Evolutionary conservation across 2,797 vertebrate species (phyloP).

Genomic region (Acanthurus lineatus): DNA sequence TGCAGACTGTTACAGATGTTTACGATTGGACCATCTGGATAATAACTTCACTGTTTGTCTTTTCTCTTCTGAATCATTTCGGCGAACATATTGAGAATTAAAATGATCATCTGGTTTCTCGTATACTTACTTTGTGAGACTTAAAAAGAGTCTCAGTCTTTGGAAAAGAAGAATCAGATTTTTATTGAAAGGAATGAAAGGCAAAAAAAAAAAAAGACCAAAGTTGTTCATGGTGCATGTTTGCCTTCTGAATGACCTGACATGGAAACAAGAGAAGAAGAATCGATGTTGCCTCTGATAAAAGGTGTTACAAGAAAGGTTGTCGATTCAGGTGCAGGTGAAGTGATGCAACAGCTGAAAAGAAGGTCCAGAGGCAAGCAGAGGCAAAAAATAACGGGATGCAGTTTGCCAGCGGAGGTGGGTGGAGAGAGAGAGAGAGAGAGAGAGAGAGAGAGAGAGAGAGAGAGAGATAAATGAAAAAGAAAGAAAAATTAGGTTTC

Average conservation of each 20-base stretch:
- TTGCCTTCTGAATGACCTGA: background rate
- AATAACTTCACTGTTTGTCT: background rate
- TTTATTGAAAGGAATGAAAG: background rate
- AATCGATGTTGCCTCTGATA: background rate
- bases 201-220: background rate
- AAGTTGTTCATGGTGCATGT: background rate
- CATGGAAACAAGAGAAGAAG: background rate
- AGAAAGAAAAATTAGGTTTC: background rate
- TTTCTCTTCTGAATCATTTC: background rate
- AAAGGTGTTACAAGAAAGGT: conserved; percentile 7
- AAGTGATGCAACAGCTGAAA: conserved; percentile 48
- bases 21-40: background rate
- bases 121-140: no score
- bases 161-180: no score
- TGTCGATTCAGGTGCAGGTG: conserved; percentile 54
- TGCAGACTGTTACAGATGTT: background rate
- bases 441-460: background rate
- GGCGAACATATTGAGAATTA: background rate
- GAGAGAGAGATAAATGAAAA: conserved; percentile 14
- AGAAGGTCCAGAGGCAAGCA: conserved; percentile 53
- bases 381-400: conserved; percentile 64
- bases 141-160: no score
- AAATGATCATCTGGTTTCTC: no score
- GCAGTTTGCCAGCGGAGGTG: conserved; percentile 57
- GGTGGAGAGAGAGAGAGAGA: conserved; percentile 35